phyloP scores from a whole-genome alignment of 2,113 vertebrate genomes.

The Podarcis cretensis region DNA sequence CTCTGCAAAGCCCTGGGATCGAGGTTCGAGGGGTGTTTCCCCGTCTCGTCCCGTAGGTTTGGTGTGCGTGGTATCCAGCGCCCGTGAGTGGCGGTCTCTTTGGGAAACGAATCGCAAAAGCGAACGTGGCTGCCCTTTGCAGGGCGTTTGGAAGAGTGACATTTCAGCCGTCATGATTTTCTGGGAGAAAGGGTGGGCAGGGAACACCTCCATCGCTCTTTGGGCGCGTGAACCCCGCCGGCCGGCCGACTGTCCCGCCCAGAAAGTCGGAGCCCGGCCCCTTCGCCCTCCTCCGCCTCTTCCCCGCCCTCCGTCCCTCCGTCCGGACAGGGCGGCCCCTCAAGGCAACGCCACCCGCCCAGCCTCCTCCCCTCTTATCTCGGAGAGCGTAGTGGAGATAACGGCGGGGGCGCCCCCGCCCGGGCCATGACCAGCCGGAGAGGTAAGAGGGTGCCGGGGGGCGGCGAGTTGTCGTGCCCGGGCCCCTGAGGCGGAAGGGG shows the following conservation, averaged over 20 bases:
- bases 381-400: not conserved
- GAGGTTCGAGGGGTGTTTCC: too few species aligned
- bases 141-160: not conserved
- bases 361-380: not conserved
- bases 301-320: not conserved
- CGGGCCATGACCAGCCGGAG: not conserved
- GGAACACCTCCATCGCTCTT: too few species aligned
- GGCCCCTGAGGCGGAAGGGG: not conserved
- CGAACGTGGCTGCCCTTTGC: not conserved
- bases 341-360: not conserved
- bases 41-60: too few species aligned
- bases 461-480: not conserved
- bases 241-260: not conserved
- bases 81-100: not conserved
- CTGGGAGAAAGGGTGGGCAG: not conserved
- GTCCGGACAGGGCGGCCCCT: not conserved
- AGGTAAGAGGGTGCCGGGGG: not conserved
- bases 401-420: not conserved
- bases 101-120: too few species aligned
- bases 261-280: conserved; percentile 4
- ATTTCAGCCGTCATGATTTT: not conserved
- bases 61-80: too few species aligned
- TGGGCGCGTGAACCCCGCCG: too few species aligned
- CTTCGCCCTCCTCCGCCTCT: not conserved
- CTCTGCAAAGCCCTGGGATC: too few species aligned